Evolutionary conservation across 1,140 invertebrate genomes (phyloP).

Genomic region (Orchesella cincta): DNA sequence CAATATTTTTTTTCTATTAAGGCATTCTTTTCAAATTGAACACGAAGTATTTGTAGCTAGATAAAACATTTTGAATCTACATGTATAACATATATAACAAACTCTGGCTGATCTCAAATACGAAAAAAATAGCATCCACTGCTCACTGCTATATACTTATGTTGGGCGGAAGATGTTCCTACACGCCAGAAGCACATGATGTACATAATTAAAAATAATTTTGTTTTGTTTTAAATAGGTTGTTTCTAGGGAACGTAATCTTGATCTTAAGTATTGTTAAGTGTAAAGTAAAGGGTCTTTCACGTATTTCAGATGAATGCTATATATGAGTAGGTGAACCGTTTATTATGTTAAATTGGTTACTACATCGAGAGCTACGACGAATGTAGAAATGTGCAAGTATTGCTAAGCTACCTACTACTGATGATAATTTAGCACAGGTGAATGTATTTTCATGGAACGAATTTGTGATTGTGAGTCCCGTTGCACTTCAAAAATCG

Average conservation of each 20-base stretch:
- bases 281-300: neutral
- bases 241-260: neutral
- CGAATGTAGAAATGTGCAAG: no score
- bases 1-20: neutral
- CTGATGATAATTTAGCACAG: no score
- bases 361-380: no score
- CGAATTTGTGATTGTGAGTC: no score
- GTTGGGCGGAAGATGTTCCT: neutral
- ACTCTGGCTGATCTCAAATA: conserved; percentile 24
- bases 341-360: no score
- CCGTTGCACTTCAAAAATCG: no score
- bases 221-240: neutral
- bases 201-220: neutral
- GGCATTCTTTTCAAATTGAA: no score
- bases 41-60: conserved; percentile 9
- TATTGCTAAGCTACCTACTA: no score
- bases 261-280: neutral
- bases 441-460: no score
- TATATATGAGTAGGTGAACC: no score
- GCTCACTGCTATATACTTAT: neutral
- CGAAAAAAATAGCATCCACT: neutral
- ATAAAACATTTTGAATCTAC: conserved; percentile 17
- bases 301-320: neutral
- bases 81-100: no score
- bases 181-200: neutral